These are phyloP conservation scores for Alectoris magna DNA, from an alignment of 2,797 vertebrate species.

Conservation along the genomic window DNA sequence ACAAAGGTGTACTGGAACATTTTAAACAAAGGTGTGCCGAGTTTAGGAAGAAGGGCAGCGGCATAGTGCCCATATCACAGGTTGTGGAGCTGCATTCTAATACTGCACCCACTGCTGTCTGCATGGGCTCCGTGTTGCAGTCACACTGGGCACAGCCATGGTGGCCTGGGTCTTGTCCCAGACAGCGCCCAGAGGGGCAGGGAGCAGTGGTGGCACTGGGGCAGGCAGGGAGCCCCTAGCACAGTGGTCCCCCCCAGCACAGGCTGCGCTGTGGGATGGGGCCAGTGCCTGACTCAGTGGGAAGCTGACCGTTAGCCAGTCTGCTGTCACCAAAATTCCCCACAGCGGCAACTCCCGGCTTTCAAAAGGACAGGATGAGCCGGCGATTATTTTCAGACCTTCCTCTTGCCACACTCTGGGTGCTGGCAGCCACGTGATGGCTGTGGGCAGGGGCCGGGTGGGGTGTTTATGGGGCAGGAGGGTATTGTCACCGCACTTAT, in stretches of 20 bases:
- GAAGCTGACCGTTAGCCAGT: conserved; percentile 35
- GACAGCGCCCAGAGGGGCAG: neutral
- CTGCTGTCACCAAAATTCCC: conserved; percentile 47
- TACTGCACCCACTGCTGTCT: neutral
- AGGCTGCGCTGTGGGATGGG: neutral
- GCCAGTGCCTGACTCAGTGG: neutral
- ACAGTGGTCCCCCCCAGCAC: neutral
- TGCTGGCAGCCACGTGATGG: neutral
- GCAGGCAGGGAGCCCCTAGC: neutral
- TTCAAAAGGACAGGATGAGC: conserved; percentile 38
- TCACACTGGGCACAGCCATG: neutral
- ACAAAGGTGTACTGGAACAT: conserved; percentile 41
- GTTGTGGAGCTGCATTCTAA: conserved; percentile 7
- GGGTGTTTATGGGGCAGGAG: too few relatives aligned
- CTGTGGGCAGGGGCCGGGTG: neutral
- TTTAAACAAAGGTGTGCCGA: conserved; percentile 59
- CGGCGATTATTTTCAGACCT: conserved; percentile 51
- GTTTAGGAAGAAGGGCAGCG: conserved; percentile 46
- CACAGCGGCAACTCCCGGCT: neutral
- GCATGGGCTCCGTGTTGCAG: neutral
- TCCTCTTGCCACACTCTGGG: conserved; percentile 5
- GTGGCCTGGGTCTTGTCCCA: neutral
- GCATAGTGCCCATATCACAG: neutral
- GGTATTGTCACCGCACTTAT: neutral
- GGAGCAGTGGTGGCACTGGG: neutral